Percentiles rank a stretch among this genome's conserved stretches.
Conservation (phyloP, 2,888 invertebrate species). For the Standfussiana lucernea region DNA sequence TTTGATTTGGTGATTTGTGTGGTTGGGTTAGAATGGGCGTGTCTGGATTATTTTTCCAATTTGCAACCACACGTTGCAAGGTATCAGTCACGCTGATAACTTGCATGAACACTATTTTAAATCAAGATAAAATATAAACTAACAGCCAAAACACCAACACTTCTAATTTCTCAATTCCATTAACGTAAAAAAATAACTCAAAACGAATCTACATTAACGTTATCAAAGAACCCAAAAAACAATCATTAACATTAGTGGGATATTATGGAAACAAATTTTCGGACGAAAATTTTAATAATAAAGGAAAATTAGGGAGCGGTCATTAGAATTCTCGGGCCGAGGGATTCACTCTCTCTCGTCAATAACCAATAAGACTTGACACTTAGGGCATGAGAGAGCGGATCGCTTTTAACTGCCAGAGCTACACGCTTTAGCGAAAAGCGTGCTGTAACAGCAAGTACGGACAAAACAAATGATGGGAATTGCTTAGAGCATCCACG, state of each 20-base stretch:
- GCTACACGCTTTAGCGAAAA: neutral
- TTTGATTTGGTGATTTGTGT: neutral
- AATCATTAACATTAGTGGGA: constrained; percentile 69
- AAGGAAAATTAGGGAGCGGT: constrained; percentile 82
- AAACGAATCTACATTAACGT: constrained; percentile 50
- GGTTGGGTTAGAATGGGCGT: neutral
- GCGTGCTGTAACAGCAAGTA: neutral
- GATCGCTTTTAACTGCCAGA: neutral
- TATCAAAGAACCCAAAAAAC: constrained; percentile 57
- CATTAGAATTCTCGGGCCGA: constrained; percentile 80
- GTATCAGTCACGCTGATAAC: neutral
- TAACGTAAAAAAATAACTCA: constrained; percentile 25
- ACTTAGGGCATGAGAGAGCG: constrained; percentile 62
- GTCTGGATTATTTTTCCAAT: neutral
- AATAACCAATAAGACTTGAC: constrained; percentile 75
- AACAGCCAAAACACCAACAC: neutral
- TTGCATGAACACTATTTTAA: neutral
- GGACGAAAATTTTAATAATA: constrained; percentile 80
- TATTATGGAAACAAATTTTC: constrained; percentile 70
- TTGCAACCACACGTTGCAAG: neutral
- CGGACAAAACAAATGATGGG: neutral
- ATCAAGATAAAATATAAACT: neutral
- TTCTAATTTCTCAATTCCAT: neutral
- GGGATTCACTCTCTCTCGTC: constrained; percentile 76
- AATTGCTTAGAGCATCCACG: neutral